These are phyloP conservation scores for Pelusios castaneus DNA, from an alignment of 2,113 vertebrate species.

Conservation along the genomic window DNA sequence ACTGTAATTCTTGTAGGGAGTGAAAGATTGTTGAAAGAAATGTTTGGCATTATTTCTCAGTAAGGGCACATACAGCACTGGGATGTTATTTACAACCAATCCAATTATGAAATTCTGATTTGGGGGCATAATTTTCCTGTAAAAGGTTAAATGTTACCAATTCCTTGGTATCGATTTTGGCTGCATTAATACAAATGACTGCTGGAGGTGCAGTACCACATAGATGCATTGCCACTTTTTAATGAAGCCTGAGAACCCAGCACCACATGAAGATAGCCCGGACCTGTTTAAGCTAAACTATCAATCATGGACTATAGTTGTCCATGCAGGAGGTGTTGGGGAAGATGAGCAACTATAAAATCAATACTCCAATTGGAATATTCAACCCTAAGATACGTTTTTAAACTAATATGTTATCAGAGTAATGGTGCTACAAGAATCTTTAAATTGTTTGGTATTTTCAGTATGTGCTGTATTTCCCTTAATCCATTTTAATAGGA, in stretches of 20 bases:
- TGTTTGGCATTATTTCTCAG: background rate
- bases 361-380: background rate
- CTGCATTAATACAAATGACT: no score
- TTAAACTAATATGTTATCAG: conserved; percentile 13
- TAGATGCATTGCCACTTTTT: background rate
- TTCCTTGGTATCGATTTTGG: no score
- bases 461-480: conserved; percentile 35
- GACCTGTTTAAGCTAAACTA: background rate
- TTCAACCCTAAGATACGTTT: background rate
- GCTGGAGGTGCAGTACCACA: no score
- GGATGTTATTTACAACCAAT: no score
- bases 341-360: background rate
- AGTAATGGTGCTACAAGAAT: conserved; percentile 12
- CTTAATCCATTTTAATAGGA: conserved; percentile 60
- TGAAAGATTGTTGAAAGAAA: conserved; percentile 18
- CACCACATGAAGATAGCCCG: background rate
- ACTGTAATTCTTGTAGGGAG: conserved; percentile 4
- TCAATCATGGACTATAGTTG: no score
- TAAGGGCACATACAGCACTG: no score
- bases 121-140: no score
- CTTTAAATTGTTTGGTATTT: conserved; percentile 37
- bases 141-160: no score
- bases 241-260: background rate
- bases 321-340: background rate
- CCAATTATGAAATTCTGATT: no score